Percentiles rank a stretch among this genome's conserved stretches.
Conservation (phyloP, 2,797 vertebrate genomes). For the Oryzias sinensis region DNA sequence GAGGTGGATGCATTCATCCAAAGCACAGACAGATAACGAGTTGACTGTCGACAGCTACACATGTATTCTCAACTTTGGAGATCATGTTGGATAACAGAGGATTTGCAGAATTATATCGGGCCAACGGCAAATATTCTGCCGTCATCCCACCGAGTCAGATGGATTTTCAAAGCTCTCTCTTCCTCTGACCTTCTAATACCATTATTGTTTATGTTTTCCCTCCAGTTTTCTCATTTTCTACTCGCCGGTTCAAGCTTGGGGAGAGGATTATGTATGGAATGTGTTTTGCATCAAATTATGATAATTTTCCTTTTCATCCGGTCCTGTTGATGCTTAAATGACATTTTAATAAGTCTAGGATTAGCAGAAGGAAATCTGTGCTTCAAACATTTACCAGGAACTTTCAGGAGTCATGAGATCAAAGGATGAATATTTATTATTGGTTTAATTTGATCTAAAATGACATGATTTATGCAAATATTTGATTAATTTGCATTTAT, state of each 20-base stretch:
- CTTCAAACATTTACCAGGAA: neutral
- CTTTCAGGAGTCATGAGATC: constrained; percentile 1
- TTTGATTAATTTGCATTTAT: neutral
- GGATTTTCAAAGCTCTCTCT: constrained; percentile 10
- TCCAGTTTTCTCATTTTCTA: neutral
- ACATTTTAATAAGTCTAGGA: constrained; percentile 4
- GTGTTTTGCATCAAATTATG: constrained; percentile 23
- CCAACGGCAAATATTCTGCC: constrained; percentile 29
- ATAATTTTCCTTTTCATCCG: constrained; percentile 26
- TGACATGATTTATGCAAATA: neutral
- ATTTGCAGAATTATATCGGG: constrained; percentile 8
- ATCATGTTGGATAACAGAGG: constrained; percentile 12
- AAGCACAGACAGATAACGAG: neutral
- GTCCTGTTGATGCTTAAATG: constrained; percentile 2
- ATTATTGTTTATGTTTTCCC: neutral
- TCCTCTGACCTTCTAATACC: constrained; percentile 2
- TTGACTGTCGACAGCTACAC: constrained; percentile 6
- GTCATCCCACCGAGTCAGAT: neutral
- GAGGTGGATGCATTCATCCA: neutral
- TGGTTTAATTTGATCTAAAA: neutral
- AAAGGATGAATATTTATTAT: neutral
- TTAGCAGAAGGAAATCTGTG: neutral
- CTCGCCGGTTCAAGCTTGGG: constrained; percentile 16
- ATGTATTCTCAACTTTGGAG: constrained; percentile 5
- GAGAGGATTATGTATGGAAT: neutral